These are phyloP conservation scores for Oreochromis niloticus DNA, from an alignment of 2,113 vertebrate species.

Conservation along the genomic window DNA sequence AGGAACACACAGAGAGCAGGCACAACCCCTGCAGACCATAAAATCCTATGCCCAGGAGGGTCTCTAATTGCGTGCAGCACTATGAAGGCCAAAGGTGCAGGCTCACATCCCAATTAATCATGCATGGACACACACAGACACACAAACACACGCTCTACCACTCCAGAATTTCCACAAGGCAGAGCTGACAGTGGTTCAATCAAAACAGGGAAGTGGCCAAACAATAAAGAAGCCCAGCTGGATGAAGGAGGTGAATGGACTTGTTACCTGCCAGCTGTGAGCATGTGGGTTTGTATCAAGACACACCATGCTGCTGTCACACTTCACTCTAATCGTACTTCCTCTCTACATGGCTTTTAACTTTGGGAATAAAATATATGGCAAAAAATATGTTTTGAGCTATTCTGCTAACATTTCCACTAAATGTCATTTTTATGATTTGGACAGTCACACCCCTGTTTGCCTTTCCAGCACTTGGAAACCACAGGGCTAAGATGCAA, in stretches of 20 bases:
- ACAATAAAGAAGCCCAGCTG: constrained; percentile 43
- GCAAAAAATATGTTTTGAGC: neutral
- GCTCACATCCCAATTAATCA: constrained; percentile 41
- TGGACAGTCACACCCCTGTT: neutral
- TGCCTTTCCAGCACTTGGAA: constrained; percentile 1
- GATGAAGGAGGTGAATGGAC: neutral
- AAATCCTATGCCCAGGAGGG: constrained; percentile 43
- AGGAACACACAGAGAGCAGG: constrained; percentile 58
- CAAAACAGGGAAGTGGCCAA: constrained; percentile 34
- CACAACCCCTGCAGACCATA: constrained; percentile 28
- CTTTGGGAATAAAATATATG: neutral
- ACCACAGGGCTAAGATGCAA: neutral
- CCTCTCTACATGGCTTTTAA: neutral
- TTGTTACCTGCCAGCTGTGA: neutral
- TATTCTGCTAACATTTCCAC: neutral
- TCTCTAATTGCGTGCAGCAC: constrained; percentile 37
- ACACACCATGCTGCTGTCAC: constrained; percentile 1
- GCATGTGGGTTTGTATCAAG: constrained; percentile 8
- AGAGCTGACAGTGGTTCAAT: constrained; percentile 32
- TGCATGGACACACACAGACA: neutral
- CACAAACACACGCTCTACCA: neutral
- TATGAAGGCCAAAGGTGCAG: constrained; percentile 32
- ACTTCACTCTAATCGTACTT: neutral
- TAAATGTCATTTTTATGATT: neutral
- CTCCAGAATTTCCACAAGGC: constrained; percentile 15